These are phyloP conservation scores for Piscicola geometra DNA, from an alignment of 2,888 invertebrate genomes.

Conservation along the genomic window DNA sequence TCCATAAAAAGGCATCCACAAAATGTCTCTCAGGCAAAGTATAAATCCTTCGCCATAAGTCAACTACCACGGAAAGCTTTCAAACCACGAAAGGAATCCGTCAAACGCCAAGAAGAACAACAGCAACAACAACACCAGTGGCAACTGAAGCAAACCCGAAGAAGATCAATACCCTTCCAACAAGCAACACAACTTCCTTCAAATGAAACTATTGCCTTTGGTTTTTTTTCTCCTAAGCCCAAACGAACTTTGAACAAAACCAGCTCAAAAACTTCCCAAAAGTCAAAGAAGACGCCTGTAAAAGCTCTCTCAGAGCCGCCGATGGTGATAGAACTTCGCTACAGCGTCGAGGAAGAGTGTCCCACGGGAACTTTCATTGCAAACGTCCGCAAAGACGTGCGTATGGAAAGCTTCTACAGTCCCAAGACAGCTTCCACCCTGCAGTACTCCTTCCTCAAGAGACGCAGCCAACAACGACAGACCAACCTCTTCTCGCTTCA, in stretches of 20 bases:
- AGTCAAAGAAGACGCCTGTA: not conserved
- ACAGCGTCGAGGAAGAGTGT: slow-evolving; percentile 24
- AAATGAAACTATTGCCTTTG: too few species aligned
- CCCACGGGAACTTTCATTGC: slow-evolving; percentile 17
- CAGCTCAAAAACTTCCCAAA: too few species aligned
- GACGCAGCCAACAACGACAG: slow-evolving; percentile 1
- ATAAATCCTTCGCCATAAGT: too few species aligned
- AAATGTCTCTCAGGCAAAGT: too few species aligned
- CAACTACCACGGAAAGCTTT: not conserved
- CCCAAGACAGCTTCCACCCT: not conserved
- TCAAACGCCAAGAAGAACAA: not conserved
- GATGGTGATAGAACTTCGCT: slow-evolving; percentile 19
- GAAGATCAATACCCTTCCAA: not conserved
- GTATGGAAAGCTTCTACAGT: slow-evolving; percentile 14
- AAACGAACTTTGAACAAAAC: too few species aligned
- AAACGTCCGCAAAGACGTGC: slow-evolving; percentile 9
- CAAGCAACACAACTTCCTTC: not conserved
- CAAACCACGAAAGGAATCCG: not conserved
- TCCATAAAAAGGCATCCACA: too few species aligned
- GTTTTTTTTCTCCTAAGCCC: too few species aligned
- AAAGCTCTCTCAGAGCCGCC: not conserved
- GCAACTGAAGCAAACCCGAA: not conserved
- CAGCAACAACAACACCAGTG: not conserved
- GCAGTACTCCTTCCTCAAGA: slow-evolving; percentile 13
- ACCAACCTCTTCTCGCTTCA: slow-evolving; percentile 33